Evolutionary conservation across 2,797 vertebrate species (phyloP).

Genomic region (Coluber constrictor): DNA sequence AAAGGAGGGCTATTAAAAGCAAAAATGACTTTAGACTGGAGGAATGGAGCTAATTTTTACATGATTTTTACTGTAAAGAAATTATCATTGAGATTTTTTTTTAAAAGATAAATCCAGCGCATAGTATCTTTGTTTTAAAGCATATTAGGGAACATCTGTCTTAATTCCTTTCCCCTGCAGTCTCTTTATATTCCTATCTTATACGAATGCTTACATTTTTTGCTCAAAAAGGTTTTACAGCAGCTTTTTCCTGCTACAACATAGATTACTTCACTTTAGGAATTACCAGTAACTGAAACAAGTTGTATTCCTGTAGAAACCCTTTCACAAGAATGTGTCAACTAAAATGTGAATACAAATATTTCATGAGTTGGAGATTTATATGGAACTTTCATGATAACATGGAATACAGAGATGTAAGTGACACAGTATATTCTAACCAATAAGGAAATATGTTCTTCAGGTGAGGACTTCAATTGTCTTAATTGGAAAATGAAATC

Average conservation of each 20-base stretch:
- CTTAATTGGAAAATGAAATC: neutral
- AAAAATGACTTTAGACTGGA: neutral
- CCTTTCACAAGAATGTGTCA: neutral
- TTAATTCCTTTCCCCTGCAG: neutral
- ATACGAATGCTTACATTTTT: neutral
- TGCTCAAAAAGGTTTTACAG: neutral
- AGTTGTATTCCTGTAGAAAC: neutral
- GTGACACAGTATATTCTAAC: neutral
- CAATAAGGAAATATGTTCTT: neutral
- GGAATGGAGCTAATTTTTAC: neutral
- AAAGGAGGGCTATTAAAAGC: neutral
- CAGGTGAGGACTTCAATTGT: neutral
- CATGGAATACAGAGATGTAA: neutral
- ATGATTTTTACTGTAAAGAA: neutral
- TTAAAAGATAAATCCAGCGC: neutral
- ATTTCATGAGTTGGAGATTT: neutral
- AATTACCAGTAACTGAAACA: neutral
- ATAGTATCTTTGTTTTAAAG: neutral
- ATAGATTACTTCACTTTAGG: neutral
- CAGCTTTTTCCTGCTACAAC: neutral
- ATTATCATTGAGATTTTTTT: neutral
- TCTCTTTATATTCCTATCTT: neutral
- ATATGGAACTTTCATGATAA: neutral
- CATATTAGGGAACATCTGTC: neutral
- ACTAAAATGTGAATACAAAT: neutral